Evolutionary conservation across 2,113 vertebrate species (phyloP).

Genomic region (Hypocryptadius cinnamomeus): DNA sequence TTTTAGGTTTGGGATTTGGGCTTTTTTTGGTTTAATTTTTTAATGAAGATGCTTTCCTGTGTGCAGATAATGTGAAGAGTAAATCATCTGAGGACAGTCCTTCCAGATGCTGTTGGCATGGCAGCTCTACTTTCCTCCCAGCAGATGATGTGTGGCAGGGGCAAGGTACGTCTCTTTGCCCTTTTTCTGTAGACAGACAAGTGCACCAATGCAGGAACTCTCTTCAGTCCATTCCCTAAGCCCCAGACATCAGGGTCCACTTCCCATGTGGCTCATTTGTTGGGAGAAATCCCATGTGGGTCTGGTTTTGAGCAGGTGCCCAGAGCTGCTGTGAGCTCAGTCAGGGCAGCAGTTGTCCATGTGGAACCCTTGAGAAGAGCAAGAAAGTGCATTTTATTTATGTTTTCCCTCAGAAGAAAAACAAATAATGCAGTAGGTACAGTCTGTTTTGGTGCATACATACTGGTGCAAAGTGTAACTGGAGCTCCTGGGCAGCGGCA

Average conservation of each 20-base stretch:
- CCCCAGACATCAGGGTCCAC: neutral
- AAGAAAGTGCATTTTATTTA: neutral
- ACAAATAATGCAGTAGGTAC: neutral
- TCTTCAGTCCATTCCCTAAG: neutral
- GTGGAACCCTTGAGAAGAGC: neutral
- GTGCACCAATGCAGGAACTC: neutral
- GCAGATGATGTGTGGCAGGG: constrained; percentile 16
- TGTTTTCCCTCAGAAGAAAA: neutral
- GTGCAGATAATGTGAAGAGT: constrained; percentile 13
- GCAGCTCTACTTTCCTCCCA: neutral
- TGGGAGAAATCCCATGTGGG: neutral
- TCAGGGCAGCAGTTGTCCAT: neutral
- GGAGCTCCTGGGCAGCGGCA: neutral
- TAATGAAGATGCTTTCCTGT: neutral
- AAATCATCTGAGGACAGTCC: constrained; percentile 43
- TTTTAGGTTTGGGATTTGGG: neutral
- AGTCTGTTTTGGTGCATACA: neutral
- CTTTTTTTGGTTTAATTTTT: neutral
- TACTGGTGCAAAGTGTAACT: neutral
- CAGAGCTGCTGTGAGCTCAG: neutral
- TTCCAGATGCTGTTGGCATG: neutral
- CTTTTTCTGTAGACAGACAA: neutral
- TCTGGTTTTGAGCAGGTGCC: neutral
- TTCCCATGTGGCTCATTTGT: neutral
- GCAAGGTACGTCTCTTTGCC: neutral